Conservation (phyloP, 2,888 invertebrate genomes). For the Diploptera punctata region DNA sequence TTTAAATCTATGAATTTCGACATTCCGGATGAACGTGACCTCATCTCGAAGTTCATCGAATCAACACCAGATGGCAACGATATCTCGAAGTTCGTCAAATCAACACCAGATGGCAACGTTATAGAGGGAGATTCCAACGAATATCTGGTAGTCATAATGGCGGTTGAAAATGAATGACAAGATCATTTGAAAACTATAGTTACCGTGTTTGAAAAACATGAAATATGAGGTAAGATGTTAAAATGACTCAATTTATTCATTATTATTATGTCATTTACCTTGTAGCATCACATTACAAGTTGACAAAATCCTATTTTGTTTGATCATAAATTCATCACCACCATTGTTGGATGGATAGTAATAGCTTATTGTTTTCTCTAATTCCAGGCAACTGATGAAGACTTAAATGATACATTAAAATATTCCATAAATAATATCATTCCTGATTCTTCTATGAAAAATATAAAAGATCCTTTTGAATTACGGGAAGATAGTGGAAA, state of each 20-base stretch:
- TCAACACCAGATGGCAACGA: too few species aligned
- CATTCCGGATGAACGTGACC: too few species aligned
- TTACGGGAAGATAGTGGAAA: not conserved
- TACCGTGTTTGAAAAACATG: too few species aligned
- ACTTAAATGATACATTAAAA: not conserved
- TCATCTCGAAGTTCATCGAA: too few species aligned
- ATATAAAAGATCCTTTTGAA: not conserved
- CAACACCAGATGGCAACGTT: too few species aligned
- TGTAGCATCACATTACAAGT: not conserved
- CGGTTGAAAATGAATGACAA: too few species aligned
- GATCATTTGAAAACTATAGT: too few species aligned
- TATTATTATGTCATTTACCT: not conserved
- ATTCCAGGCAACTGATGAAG: constrained; percentile 2
- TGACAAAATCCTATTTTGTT: not conserved
- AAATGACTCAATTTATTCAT: not conserved
- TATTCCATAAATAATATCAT: not conserved
- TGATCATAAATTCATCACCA: not conserved
- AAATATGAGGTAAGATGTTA: too few species aligned
- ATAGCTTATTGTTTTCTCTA: too few species aligned
- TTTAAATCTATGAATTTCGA: too few species aligned
- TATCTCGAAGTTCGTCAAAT: too few species aligned
- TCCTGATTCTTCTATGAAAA: not conserved
- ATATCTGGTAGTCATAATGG: not conserved
- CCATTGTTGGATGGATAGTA: not conserved
- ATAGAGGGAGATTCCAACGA: not conserved